phyloP scores from a whole-genome alignment of 2,113 vertebrate genomes.

The Cervus canadensis region DNA sequence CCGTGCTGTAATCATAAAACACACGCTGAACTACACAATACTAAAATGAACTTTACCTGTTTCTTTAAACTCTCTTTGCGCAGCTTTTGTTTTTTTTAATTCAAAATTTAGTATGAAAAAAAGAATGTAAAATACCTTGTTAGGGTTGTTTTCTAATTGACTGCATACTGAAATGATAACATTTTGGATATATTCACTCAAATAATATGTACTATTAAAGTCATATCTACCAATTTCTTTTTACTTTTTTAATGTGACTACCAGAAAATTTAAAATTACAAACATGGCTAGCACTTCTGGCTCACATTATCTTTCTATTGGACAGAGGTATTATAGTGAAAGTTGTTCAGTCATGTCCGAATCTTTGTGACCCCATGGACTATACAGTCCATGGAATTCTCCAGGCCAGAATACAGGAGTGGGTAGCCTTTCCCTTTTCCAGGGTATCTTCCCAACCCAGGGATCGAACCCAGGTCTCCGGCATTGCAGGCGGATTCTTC shows the following conservation, averaged over 20 bases:
- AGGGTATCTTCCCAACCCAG: not conserved
- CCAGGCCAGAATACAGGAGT: not conserved
- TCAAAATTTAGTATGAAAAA: not conserved
- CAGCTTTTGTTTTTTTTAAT: not conserved
- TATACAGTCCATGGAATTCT: not conserved
- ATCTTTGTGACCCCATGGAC: not conserved
- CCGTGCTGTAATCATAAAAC: not conserved
- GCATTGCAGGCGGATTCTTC: not conserved
- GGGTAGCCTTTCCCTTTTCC: not conserved
- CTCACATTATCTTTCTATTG: not conserved
- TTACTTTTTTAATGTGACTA: not conserved
- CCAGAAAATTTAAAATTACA: not conserved
- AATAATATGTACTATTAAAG: not conserved
- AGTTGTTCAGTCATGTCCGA: rapidly evolving
- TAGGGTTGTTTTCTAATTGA: not conserved
- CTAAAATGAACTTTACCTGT: not conserved
- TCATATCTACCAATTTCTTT: not conserved
- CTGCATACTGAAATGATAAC: not conserved
- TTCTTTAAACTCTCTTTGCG: not conserved
- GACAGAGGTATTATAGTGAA: not conserved
- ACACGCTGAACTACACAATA: not conserved
- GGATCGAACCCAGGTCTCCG: not conserved
- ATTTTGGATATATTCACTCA: not conserved
- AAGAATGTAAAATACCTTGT: not conserved
- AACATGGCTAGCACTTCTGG: not conserved